Conservation (phyloP, 2,797 vertebrate species). For the Sarcoramphus papa region DNA sequence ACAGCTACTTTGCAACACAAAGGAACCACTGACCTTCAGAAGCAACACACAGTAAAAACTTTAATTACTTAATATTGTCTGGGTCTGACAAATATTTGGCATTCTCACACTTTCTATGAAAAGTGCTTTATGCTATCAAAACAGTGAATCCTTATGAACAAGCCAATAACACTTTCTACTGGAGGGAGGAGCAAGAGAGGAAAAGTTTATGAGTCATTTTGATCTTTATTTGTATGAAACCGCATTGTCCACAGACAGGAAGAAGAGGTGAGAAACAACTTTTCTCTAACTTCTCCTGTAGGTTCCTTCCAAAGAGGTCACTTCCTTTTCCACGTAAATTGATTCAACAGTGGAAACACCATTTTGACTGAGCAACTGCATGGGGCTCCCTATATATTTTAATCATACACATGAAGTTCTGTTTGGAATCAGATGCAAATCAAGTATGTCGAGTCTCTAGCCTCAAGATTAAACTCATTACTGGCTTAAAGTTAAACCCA, state of each 20-base stretch:
- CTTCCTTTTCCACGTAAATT: neutral
- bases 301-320: neutral
- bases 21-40: neutral
- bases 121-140: neutral
- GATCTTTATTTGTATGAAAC: neutral
- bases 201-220: neutral
- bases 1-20: neutral
- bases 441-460: neutral
- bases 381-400: neutral
- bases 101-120: neutral
- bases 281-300: neutral
- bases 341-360: neutral
- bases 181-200: neutral
- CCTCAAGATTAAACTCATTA: neutral
- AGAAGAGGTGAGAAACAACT: neutral
- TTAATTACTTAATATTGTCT: neutral
- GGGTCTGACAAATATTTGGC: neutral
- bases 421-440: neutral
- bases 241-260: rapidly evolving
- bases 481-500: neutral
- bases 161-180: neutral
- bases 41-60: neutral
- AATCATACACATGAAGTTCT: neutral
- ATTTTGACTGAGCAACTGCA: neutral
- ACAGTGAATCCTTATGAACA: neutral